Base-by-base conservation (phyloP, 2,113 vertebrate species). In the Carassius auratus region DNA sequence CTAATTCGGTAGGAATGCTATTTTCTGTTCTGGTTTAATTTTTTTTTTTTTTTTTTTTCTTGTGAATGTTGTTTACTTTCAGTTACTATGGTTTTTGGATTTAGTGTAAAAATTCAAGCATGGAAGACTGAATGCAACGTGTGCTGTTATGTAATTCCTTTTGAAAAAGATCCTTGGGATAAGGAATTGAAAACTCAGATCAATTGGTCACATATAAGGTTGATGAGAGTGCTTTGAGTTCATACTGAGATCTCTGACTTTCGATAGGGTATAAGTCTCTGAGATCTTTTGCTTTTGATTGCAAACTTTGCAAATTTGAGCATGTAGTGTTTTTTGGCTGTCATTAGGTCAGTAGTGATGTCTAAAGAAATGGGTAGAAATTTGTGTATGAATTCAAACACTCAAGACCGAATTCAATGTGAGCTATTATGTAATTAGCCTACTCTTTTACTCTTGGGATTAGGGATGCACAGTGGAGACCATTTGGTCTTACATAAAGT, bases 1-100 rank as follows among this genome's bases (percentile, higher is more conserved):
- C 45, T 83, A 83, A 85, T 76, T 69, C 59, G n/a, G 57, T 48
- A 78, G 76, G 81, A 83, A 81, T 84, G 45, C 45, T 84, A 59
- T 57, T 8, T 77, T 77, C 36, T 76, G 38, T 48, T 84, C 73
- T 38, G 64, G 59, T 76, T 42, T 45, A 55, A 38, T 59, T 5
- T 68, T 77, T 26, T 55, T 77, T 61, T 78, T 55, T 77, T 61
- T 78, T 59, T 5, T 68, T 77, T 26, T 55, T 77, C 48, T 78
- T 17, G 48, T 33, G 23, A 21, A 26, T 68, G n/a, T n/a, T 71
- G 36, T 50, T 73, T 30, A 36, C 21, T 83, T 45, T 61, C 3
- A 77, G 26, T 77, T 55, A 64, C 73, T 66, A 61, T 30, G 68
- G n/a, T 55, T 30, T 61, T 45, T 45, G 79, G 26, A 38, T 61